Percentiles rank a stretch among this genome's conserved stretches.
Evolutionary conservation across 2,888 invertebrate genomes (phyloP).

Genomic region (Uloborus plumipes): DNA sequence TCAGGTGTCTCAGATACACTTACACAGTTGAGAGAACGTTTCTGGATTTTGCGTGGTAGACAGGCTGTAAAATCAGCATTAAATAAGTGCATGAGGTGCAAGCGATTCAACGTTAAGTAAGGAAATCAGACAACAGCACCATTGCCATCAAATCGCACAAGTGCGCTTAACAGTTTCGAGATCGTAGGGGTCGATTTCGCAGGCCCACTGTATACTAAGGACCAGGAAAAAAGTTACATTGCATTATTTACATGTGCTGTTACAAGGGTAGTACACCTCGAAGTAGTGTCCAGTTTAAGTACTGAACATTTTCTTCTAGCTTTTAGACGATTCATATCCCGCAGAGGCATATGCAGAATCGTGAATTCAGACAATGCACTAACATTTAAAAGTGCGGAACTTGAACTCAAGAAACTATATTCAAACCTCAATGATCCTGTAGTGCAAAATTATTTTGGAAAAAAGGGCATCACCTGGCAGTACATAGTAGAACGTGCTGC

Average conservation of each 20-base stretch:
- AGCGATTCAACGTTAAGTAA: neutral
- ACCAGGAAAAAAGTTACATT: neutral
- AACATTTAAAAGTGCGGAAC: neutral
- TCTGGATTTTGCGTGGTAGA: constrained; percentile 13
- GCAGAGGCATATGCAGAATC: neutral
- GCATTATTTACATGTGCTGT: constrained; percentile 8
- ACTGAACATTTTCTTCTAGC: neutral
- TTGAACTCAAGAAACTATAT: neutral
- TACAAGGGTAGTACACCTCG: no score
- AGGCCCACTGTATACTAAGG: neutral
- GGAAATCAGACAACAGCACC: neutral
- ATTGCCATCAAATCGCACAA: neutral
- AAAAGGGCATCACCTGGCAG: neutral
- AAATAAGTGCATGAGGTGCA: constrained; percentile 4
- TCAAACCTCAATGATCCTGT: neutral
- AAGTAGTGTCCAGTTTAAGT: neutral
- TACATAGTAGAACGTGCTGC: neutral
- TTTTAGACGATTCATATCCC: constrained; percentile 1
- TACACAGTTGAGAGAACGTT: constrained; percentile 5
- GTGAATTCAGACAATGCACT: neutral
- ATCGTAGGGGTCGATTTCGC: neutral
- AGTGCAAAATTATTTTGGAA: neutral
- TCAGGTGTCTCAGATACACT: constrained; percentile 20
- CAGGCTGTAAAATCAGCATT: constrained; percentile 1
- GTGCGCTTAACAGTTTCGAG: neutral